Percentiles rank a stretch among this genome's conserved stretches.
phyloP scores from a whole-genome alignment of 53 echinoderm and acorn worm species.

The Zoroaster sp. region DNA sequence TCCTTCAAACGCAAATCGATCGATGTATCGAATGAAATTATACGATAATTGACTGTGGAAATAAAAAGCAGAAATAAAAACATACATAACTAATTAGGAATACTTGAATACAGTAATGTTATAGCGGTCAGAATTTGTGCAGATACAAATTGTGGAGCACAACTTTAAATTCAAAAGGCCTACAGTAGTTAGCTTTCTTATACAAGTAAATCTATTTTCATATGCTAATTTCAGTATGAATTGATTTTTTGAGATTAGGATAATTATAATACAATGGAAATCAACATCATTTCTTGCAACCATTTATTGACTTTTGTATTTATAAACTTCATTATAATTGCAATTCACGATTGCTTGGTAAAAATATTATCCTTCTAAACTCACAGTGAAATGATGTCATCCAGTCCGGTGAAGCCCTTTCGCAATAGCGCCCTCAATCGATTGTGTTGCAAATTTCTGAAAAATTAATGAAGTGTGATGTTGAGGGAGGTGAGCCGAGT shows the following conservation, averaged over 20 bases:
- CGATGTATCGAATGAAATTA: conserved; percentile 15
- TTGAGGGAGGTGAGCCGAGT: neutral
- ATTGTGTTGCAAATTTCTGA: conserved; percentile 32
- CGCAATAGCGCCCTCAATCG: conserved; percentile 45
- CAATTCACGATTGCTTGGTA: too few species aligned
- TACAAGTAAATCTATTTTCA: too few species aligned
- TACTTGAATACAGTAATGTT: neutral
- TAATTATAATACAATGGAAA: too few species aligned
- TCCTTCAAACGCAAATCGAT: conserved; percentile 47
- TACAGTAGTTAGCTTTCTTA: too few species aligned
- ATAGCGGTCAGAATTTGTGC: neutral
- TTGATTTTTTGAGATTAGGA: too few species aligned
- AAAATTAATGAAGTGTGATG: neutral
- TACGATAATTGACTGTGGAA: conserved; percentile 24
- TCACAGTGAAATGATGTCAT: neutral
- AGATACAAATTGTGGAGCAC: too few species aligned
- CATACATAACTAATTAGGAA: neutral
- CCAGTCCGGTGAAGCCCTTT: conserved; percentile 27
- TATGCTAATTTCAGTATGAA: too few species aligned
- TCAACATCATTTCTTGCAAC: too few species aligned
- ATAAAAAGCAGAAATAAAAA: neutral
- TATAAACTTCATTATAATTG: too few species aligned
- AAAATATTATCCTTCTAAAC: neutral
- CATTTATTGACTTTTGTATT: too few species aligned
- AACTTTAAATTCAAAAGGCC: too few species aligned